phyloP scores from a whole-genome alignment of 2,113 vertebrate genomes.

The Urocitellus parryii region DNA sequence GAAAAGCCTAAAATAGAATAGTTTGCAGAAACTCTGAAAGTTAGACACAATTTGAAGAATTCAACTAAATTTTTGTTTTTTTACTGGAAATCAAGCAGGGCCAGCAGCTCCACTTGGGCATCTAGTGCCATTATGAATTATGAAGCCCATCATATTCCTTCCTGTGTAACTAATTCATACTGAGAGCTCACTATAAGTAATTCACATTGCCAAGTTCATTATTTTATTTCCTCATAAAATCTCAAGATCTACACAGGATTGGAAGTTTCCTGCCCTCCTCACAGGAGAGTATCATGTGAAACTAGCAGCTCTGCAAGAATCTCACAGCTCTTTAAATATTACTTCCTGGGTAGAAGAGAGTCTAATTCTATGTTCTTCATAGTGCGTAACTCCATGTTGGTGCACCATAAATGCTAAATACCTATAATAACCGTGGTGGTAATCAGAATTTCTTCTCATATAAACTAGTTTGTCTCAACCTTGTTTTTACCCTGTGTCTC shows the following conservation, averaged over 20 bases:
- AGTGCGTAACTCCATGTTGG: background rate
- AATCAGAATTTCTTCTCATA: constrained; percentile 70
- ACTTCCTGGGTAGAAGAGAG: background rate
- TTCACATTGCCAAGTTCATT: constrained; percentile 35
- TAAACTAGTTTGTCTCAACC: constrained; percentile 67
- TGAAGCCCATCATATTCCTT: background rate
- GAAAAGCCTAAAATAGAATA: background rate
- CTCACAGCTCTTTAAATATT: background rate
- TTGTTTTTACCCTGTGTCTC: constrained; percentile 63
- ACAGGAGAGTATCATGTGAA: background rate
- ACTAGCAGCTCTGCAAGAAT: background rate
- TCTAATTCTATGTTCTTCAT: constrained; percentile 58
- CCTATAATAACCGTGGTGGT: constrained; percentile 65
- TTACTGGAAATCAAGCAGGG: background rate
- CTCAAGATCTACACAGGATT: background rate
- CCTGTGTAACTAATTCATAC: background rate
- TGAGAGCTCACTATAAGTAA: background rate
- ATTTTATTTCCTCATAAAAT: constrained; percentile 33
- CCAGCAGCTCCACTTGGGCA: background rate
- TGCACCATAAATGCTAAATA: constrained; percentile 65
- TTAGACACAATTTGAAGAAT: background rate
- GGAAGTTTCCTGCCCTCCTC: background rate
- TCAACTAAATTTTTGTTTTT: background rate
- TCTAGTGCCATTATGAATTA: background rate
- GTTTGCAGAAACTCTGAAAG: background rate